These are phyloP conservation scores for Drosophila arizonae DNA, from an alignment of 1,140 invertebrate species.

Conservation along the genomic window DNA sequence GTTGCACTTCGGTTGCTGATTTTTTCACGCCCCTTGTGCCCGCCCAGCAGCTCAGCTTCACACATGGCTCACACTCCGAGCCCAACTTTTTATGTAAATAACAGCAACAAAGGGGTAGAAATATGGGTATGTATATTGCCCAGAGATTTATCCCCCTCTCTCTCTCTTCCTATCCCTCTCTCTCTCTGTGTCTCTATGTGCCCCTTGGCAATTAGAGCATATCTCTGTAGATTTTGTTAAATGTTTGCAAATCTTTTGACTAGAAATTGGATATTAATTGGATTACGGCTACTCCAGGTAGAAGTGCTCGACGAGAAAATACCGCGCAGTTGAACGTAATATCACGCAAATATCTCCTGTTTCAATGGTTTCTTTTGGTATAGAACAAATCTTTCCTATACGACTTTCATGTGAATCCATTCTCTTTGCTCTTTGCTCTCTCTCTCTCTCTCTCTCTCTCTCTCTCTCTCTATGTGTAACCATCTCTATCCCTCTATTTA, in stretches of 20 bases:
- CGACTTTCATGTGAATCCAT: too few relatives aligned
- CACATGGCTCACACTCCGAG: conserved; percentile 31
- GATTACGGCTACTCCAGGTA: too few relatives aligned
- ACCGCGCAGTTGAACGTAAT: too few relatives aligned
- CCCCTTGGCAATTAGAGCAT: conserved; percentile 23
- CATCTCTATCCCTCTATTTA: too few relatives aligned
- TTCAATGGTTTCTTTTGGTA: too few relatives aligned
- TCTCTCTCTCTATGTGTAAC: too few relatives aligned
- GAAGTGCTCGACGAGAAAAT: too few relatives aligned
- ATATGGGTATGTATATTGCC: not conserved
- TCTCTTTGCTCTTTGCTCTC: too few relatives aligned
- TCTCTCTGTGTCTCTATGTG: not conserved
- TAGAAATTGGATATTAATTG: conserved; percentile 7
- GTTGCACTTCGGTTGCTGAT: conserved; percentile 62
- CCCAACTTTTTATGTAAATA: conserved; percentile 59
- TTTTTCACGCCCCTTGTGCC: conserved; percentile 25
- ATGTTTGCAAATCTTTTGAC: conserved; percentile 6
- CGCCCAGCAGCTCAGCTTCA: conserved; percentile 44
- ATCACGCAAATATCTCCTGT: too few relatives aligned
- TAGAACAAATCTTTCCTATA: too few relatives aligned
- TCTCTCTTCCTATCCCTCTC: not conserved
- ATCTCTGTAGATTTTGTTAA: conserved; percentile 13
- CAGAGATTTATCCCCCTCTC: not conserved
- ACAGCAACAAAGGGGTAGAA: conserved; percentile 1
- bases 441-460: too few relatives aligned